Evolutionary conservation across 2,797 vertebrate species (phyloP).

Genomic region (Clamator glandarius): DNA sequence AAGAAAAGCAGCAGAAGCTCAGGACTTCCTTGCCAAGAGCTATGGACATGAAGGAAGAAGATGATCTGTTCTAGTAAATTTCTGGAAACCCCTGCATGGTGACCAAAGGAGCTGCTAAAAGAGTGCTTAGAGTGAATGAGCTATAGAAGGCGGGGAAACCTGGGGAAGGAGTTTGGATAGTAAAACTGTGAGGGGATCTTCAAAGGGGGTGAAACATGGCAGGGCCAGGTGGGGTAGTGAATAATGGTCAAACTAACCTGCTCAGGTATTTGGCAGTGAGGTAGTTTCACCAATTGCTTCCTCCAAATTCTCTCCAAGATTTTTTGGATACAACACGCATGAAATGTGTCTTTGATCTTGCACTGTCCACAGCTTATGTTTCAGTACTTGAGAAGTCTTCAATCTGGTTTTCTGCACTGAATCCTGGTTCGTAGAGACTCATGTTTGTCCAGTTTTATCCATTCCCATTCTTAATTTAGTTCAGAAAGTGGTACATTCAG

Average conservation of each 20-base stretch:
- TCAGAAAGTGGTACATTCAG: not conserved
- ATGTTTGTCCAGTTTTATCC: not conserved
- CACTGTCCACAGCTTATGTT: not conserved
- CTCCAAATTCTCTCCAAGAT: not conserved
- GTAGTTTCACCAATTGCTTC: not conserved
- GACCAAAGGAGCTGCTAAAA: not conserved
- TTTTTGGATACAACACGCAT: not conserved
- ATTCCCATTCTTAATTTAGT: not conserved
- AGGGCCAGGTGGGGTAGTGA: not conserved
- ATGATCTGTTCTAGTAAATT: not conserved
- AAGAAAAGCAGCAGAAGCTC: not conserved
- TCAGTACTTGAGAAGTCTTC: not conserved
- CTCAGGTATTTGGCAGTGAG: not conserved
- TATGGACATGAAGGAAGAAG: not conserved
- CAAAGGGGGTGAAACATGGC: not conserved
- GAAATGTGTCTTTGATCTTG: not conserved
- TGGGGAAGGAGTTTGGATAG: not conserved
- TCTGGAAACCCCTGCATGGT: not conserved
- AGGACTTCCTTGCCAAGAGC: not conserved
- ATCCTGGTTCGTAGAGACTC: not conserved
- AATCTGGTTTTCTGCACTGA: not conserved
- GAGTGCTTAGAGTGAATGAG: not conserved
- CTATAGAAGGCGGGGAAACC: not conserved
- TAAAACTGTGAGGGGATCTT: not conserved
- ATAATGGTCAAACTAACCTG: not conserved